phyloP scores from a whole-genome alignment of 2,797 vertebrate species.

The Euphonia xanthogaster region DNA sequence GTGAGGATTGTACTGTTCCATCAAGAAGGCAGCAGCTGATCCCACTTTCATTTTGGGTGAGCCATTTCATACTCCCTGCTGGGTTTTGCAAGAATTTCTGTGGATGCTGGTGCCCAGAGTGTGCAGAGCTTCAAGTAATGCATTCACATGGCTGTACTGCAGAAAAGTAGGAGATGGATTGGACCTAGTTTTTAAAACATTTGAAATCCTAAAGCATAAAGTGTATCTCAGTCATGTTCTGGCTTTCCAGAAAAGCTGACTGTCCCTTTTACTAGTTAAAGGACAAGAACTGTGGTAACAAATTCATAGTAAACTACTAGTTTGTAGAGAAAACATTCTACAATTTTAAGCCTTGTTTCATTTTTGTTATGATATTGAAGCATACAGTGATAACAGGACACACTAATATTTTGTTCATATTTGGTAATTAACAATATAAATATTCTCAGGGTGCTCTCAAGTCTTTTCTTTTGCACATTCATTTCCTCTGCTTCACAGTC shows the following conservation, averaged over 20 bases:
- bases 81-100: background rate
- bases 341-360: background rate
- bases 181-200: background rate
- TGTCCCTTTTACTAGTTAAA: background rate
- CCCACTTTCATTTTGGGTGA: background rate
- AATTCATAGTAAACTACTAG: background rate
- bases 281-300: background rate
- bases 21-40: background rate
- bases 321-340: background rate
- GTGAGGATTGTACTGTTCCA: background rate
- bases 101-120: background rate
- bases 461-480: background rate
- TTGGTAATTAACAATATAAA: background rate
- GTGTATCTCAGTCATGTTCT: background rate
- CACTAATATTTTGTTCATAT: background rate
- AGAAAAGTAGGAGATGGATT: background rate
- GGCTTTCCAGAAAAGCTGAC: background rate
- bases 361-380: background rate
- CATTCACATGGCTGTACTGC: accelerated
- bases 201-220: background rate
- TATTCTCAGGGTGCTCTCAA: background rate
- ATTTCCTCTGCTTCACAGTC: background rate
- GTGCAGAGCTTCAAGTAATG: background rate
- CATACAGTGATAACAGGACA: background rate
- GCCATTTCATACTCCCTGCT: background rate